Conservation (phyloP, 1,140 invertebrate genomes). For the Mycetomoellerius zeteki region DNA sequence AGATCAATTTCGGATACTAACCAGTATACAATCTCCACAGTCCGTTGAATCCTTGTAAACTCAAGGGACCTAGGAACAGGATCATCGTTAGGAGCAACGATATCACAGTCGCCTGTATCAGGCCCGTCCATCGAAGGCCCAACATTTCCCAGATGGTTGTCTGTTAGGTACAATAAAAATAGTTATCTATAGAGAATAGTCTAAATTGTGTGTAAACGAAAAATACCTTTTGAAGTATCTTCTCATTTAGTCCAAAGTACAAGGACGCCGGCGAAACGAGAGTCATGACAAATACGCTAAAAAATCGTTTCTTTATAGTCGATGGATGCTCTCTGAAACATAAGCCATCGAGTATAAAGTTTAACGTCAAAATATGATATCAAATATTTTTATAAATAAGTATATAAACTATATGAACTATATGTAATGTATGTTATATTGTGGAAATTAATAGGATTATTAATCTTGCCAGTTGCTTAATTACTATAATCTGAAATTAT, state of each 20-base stretch:
- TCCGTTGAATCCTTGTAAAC: slow-evolving; percentile 91
- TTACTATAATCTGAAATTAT: too few relatives aligned
- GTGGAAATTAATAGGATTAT: too few relatives aligned
- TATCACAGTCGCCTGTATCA: slow-evolving; percentile 91
- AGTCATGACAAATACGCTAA: slow-evolving; percentile 94
- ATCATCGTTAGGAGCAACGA: slow-evolving; percentile 94
- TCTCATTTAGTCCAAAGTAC: slow-evolving; percentile 90
- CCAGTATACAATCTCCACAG: slow-evolving; percentile 91
- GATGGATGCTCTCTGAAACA: slow-evolving; percentile 93
- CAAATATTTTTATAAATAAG: neutral
- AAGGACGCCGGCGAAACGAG: slow-evolving; percentile 93
- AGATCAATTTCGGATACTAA: slow-evolving; percentile 81
- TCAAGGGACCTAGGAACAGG: slow-evolving; percentile 94
- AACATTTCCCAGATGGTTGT: slow-evolving; percentile 91
- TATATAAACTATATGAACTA: neutral
- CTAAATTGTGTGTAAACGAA: neutral
- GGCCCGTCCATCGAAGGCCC: slow-evolving; percentile 91
- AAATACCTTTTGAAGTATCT: slow-evolving; percentile 88
- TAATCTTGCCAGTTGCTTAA: too few relatives aligned
- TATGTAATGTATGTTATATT: too few relatives aligned
- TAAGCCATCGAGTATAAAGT: slow-evolving; percentile 52
- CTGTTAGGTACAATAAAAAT: slow-evolving; percentile 81
- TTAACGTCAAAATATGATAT: neutral
- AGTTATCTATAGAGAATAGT: neutral
- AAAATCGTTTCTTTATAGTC: slow-evolving; percentile 95